Conservation (phyloP, 2,113 vertebrate species). For the Sinosuthora webbiana region DNA sequence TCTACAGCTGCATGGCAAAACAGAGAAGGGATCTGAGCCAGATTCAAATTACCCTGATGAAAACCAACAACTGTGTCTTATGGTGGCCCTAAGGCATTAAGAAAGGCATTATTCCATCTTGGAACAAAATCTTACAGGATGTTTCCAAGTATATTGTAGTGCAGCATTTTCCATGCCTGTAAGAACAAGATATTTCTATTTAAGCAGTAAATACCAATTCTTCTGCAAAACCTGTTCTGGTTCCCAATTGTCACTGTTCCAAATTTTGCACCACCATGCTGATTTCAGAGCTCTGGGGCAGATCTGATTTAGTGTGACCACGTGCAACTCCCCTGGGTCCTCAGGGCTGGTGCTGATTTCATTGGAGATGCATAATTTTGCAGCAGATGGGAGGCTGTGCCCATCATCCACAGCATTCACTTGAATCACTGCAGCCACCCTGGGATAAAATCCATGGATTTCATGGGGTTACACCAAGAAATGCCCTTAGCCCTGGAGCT, state of each 20-base stretch:
- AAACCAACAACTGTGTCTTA: not conserved
- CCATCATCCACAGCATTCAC: not conserved
- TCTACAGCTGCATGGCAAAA: not conserved
- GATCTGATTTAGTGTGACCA: not conserved
- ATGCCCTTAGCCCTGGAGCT: not conserved
- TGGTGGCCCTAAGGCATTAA: not conserved
- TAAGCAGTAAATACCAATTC: not conserved
- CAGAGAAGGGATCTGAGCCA: not conserved
- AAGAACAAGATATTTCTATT: not conserved
- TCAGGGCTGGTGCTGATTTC: not conserved
- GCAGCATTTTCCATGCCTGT: not conserved
- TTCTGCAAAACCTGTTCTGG: not conserved
- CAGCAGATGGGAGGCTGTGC: not conserved
- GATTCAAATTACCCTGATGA: not conserved
- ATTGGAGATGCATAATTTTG: accelerated
- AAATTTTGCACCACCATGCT: not conserved
- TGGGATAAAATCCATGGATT: not conserved
- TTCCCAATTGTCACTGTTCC: not conserved
- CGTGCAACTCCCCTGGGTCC: accelerated
- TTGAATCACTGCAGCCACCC: not conserved
- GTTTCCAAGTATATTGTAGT: not conserved
- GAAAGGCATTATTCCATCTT: not conserved
- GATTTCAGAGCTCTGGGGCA: not conserved
- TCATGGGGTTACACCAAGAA: not conserved
- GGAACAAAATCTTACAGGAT: not conserved